phyloP scores from a whole-genome alignment of 2,113 vertebrate genomes.

The Leptobrachium leishanense region DNA sequence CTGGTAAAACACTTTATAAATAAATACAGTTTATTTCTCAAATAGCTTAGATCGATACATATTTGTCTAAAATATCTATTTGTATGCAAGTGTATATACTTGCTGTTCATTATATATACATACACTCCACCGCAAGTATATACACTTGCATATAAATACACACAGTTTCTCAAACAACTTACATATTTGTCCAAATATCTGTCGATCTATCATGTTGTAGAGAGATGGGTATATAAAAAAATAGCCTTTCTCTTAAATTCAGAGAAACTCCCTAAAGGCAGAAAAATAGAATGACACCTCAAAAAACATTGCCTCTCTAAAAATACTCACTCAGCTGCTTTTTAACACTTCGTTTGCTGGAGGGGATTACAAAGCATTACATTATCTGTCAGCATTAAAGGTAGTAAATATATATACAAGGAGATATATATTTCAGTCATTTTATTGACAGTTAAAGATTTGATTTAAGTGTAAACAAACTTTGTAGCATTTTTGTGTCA shows the following conservation, averaged over 20 bases:
- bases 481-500: no score
- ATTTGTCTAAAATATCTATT: neutral
- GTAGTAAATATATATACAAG: neutral
- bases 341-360: neutral
- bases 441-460: no score
- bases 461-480: no score
- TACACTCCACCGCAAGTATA: neutral
- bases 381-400: neutral
- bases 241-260: neutral
- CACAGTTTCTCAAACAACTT: no score
- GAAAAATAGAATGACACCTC: neutral
- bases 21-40: neutral
- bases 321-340: slow-evolving; percentile 1
- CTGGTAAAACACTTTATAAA: neutral
- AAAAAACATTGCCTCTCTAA: neutral
- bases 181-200: neutral
- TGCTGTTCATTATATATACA: neutral
- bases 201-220: no score
- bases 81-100: neutral
- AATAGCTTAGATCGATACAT: no score
- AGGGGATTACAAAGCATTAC: neutral
- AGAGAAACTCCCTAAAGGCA: neutral
- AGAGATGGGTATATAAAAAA: no score
- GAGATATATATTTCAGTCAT: no score
- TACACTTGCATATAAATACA: no score